Evolutionary conservation across 2,888 invertebrate species (phyloP).

Genomic region (Nymphalis c-album): DNA sequence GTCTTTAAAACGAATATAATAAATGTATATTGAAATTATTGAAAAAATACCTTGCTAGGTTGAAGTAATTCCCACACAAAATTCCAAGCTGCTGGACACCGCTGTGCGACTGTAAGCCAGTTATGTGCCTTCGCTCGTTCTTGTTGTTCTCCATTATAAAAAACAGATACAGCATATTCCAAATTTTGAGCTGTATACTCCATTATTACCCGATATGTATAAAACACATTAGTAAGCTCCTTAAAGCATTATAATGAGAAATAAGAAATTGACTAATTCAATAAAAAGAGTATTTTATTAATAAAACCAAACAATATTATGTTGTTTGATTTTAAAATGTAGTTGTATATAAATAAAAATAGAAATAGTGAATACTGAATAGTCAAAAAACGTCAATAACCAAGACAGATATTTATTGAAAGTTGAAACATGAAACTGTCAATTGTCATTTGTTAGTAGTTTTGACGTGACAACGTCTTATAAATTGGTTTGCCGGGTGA

Average conservation of each 20-base stretch:
- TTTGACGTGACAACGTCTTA: no score
- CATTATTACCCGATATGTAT: slow-evolving; percentile 59
- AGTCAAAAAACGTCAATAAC: neutral
- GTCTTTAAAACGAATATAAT: neutral
- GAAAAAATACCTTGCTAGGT: slow-evolving; percentile 85
- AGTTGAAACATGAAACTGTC: neutral
- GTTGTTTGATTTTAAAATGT: neutral
- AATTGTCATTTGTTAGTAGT: neutral
- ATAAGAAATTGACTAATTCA: neutral
- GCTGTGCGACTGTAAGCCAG: slow-evolving; percentile 92
- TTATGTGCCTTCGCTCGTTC: slow-evolving; percentile 90
- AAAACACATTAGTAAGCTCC: neutral
- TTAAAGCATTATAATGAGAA: slow-evolving; percentile 29
- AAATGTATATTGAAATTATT: no score
- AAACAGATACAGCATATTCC: slow-evolving; percentile 85
- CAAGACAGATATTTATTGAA: neutral
- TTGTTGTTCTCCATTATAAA: slow-evolving; percentile 82
- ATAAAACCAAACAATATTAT: neutral
- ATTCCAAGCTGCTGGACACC: slow-evolving; percentile 94
- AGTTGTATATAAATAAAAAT: slow-evolving; percentile 5
- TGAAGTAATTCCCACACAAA: slow-evolving; percentile 95
- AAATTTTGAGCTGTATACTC: slow-evolving; percentile 84
- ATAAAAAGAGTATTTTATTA: neutral
- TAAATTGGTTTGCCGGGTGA: no score
- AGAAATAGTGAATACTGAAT: neutral